Evolutionary conservation across 2,113 vertebrate species (phyloP).

Genomic region (Boulengeromyrus knoepffleri): DNA sequence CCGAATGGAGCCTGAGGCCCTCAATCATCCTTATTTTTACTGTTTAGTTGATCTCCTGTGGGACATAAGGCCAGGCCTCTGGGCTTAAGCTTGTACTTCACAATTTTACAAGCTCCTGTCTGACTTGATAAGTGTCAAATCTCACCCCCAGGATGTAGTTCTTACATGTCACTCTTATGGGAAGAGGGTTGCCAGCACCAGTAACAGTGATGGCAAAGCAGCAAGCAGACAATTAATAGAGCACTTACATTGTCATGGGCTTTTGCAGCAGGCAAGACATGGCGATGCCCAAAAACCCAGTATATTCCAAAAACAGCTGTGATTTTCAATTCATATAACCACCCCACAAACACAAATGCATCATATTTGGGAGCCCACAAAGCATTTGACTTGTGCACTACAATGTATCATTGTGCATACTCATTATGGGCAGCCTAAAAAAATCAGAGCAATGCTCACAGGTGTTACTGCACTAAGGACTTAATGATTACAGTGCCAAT

Average conservation of each 20-base stretch:
- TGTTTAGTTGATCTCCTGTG: background rate
- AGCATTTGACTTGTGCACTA: background rate
- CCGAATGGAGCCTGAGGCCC: background rate
- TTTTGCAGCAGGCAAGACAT: background rate
- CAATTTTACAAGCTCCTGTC: slow-evolving; percentile 31
- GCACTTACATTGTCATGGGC: slow-evolving; percentile 35
- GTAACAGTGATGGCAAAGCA: background rate
- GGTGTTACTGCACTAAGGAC: background rate
- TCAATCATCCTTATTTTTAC: background rate
- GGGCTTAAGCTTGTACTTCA: slow-evolving; percentile 21
- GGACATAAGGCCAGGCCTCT: slow-evolving; percentile 18
- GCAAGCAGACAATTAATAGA: slow-evolving; percentile 17
- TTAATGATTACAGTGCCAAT: background rate
- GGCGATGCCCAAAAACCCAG: background rate
- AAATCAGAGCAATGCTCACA: background rate
- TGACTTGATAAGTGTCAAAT: slow-evolving; percentile 39
- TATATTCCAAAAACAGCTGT: background rate
- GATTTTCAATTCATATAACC: background rate
- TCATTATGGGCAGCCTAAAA: background rate
- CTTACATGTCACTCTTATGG: slow-evolving; percentile 5
- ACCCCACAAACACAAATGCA: background rate
- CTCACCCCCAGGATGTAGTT: slow-evolving; percentile 33
- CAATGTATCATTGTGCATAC: background rate
- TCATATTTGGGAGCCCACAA: background rate
- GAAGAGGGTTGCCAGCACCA: background rate